Evolutionary conservation across 2,888 invertebrate genomes (phyloP).

Genomic region (Tricholauxania praeusta): DNA sequence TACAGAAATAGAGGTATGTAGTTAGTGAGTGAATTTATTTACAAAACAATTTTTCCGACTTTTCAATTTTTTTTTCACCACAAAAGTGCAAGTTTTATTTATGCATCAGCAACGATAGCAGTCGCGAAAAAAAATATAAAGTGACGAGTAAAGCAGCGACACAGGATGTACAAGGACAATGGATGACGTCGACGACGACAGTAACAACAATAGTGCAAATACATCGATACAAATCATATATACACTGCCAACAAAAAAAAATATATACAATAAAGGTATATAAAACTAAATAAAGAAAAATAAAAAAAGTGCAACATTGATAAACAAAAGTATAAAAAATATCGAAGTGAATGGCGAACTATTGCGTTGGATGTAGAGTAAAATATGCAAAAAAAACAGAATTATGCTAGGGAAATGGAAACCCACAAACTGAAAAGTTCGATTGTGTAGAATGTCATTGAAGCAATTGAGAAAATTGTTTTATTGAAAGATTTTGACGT

Average conservation of each 20-base stretch:
- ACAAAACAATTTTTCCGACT: neutral
- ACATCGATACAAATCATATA: slow-evolving; percentile 34
- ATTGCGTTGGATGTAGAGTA: neutral
- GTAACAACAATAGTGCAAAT: slow-evolving; percentile 30
- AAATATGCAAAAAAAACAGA: too few species aligned
- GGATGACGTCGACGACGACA: slow-evolving; percentile 23
- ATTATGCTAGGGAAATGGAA: neutral
- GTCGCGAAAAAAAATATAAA: neutral
- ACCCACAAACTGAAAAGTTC: slow-evolving; percentile 25
- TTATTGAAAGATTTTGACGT: slow-evolving; percentile 58
- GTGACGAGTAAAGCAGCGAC: too few species aligned
- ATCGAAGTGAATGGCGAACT: neutral
- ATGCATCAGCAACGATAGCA: slow-evolving; percentile 57
- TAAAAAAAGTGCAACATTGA: neutral
- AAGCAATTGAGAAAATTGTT: slow-evolving; percentile 63
- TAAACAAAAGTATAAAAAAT: slow-evolving; percentile 16
- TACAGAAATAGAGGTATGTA: neutral
- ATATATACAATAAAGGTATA: slow-evolving; percentile 35
- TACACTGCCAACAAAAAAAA: slow-evolving; percentile 39
- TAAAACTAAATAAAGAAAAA: neutral
- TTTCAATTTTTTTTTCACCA: neutral
- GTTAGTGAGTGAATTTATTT: neutral
- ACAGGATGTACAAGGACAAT: slow-evolving; percentile 10
- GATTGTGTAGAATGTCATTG: slow-evolving; percentile 51
- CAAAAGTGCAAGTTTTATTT: slow-evolving; percentile 54